Evolutionary conservation across 2,113 vertebrate species (phyloP).

Genomic region (Pterocles burchelli): DNA sequence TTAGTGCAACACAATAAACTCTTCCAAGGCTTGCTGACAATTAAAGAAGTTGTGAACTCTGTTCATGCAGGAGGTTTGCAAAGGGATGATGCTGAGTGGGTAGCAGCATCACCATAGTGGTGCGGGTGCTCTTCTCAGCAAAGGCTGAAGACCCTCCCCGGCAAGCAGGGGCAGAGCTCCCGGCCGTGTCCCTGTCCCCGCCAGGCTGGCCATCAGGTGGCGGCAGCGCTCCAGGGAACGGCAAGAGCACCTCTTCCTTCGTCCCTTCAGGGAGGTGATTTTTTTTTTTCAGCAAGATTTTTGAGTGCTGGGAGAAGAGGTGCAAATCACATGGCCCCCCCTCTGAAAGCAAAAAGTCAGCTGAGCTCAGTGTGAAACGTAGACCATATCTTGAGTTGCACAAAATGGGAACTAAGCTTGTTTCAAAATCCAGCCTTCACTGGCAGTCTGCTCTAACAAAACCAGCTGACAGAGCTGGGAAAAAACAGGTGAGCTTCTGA

Average conservation of each 20-base stretch:
- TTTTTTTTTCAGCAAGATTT: neutral
- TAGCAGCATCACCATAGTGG: neutral
- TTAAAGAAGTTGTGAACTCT: neutral
- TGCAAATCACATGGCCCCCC: neutral
- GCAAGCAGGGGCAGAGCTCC: neutral
- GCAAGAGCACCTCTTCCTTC: neutral
- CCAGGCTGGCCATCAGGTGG: slow-evolving; percentile 13
- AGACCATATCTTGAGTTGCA: neutral
- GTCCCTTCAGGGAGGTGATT: neutral
- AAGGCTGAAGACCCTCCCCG: neutral
- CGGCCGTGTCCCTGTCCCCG: neutral
- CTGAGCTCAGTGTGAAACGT: neutral
- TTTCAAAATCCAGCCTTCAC: neutral
- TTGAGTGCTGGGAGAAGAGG: neutral
- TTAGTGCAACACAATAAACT: neutral
- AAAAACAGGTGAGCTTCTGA: neutral
- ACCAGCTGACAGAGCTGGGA: neutral
- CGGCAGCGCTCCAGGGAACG: slow-evolving; percentile 8
- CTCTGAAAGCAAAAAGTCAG: neutral
- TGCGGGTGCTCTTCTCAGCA: neutral
- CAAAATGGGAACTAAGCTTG: neutral
- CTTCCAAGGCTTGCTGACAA: neutral
- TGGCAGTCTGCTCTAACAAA: neutral
- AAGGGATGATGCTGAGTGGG: neutral
- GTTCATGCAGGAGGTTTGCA: neutral